Evolutionary conservation across 2,797 vertebrate species (phyloP).

Genomic region (Ctenopoma kingsleyae): DNA sequence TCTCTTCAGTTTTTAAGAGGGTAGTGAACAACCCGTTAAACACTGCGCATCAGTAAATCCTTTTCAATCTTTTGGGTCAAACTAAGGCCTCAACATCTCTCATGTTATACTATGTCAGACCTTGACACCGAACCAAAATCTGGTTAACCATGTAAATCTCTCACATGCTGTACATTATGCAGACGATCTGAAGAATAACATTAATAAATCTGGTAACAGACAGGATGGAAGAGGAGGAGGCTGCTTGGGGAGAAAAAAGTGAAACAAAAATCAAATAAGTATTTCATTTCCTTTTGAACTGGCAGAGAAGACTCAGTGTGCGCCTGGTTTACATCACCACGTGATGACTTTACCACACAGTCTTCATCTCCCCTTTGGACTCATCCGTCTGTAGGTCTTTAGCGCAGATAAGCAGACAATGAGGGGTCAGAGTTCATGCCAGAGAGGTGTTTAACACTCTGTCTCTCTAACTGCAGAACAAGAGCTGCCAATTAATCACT

Average conservation of each 20-base stretch:
- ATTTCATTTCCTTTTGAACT: conserved; percentile 80
- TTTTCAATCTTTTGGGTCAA: conserved; percentile 63
- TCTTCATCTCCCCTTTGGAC: conserved; percentile 45
- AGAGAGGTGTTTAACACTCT: conserved; percentile 59
- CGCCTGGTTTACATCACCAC: conserved; percentile 72
- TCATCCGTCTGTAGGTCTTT: conserved; percentile 69
- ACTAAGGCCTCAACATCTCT: conserved; percentile 54
- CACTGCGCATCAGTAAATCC: conserved; percentile 40
- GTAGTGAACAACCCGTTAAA: background rate
- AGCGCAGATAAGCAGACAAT: conserved; percentile 72
- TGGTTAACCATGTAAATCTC: conserved; percentile 67
- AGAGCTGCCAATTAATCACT: conserved; percentile 52
- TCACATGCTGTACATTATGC: conserved; percentile 63
- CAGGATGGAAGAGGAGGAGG: conserved; percentile 51
- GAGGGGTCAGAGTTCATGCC: conserved; percentile 65
- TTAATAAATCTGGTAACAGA: conserved; percentile 74
- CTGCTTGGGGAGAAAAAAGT: conserved; percentile 22
- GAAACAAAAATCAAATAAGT: conserved; percentile 70
- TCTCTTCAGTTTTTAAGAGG: background rate
- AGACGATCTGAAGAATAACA: conserved; percentile 74
- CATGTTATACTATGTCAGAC: conserved; percentile 55
- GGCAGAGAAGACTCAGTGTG: conserved; percentile 52
- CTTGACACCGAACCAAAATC: conserved; percentile 57
- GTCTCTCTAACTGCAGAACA: conserved; percentile 26
- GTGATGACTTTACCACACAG: conserved; percentile 80